phyloP scores from a whole-genome alignment of 2,797 vertebrate species.

The Sebastolobus alascanus region DNA sequence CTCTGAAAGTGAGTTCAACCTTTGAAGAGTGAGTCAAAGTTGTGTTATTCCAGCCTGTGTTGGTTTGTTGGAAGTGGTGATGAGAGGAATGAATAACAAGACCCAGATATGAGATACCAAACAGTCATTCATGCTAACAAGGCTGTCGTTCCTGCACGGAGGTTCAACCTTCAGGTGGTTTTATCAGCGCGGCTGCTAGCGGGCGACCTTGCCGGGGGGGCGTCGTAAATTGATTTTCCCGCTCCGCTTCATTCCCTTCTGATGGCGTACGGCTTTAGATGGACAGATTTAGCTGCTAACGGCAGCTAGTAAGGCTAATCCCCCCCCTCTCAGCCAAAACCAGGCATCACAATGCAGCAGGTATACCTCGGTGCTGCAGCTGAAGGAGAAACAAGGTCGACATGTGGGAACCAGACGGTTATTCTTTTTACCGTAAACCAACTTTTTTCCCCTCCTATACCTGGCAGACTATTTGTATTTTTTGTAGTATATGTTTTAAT shows the following conservation, averaged over 20 bases:
- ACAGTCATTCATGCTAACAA: neutral
- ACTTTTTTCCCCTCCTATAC: too few relatives aligned
- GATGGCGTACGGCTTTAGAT: conserved; percentile 14
- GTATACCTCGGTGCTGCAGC: conserved; percentile 11
- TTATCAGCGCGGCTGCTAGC: neutral
- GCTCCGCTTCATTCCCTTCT: conserved; percentile 4
- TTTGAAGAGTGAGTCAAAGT: neutral
- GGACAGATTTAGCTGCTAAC: conserved; percentile 44
- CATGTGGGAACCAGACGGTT: neutral
- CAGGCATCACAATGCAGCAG: conserved; percentile 6
- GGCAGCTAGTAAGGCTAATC: conserved; percentile 25
- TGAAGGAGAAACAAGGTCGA: neutral
- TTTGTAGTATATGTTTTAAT: too few relatives aligned
- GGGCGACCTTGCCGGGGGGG: conserved; percentile 8
- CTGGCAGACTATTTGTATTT: too few relatives aligned
- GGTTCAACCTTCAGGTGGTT: conserved; percentile 24
- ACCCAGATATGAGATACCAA: neutral
- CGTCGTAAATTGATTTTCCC: conserved; percentile 20
- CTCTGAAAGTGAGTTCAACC: neutral
- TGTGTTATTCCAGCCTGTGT: neutral
- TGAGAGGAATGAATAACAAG: neutral
- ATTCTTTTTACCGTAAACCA: neutral
- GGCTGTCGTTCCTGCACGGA: neutral
- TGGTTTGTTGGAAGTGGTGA: neutral
- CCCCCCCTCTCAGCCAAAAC: neutral